phyloP scores from a whole-genome alignment of 2,888 invertebrate genomes.

The Idaea aversata region DNA sequence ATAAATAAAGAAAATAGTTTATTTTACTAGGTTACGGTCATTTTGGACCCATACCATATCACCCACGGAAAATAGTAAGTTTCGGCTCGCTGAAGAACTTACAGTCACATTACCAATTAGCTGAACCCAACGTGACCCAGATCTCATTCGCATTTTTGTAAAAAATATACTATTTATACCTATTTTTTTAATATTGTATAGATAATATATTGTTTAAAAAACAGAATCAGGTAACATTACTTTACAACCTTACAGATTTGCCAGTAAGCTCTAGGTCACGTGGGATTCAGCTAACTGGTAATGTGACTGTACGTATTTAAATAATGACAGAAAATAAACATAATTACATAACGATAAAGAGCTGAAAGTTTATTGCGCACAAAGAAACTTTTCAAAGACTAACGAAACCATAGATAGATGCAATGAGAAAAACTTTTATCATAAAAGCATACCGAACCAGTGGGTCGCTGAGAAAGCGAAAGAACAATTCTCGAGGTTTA shows the following conservation, averaged over 20 bases:
- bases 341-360: conserved; percentile 22
- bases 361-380: conserved; percentile 41
- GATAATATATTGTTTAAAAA: too few relatives aligned
- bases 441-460: conserved; percentile 71
- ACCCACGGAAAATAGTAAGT: background rate
- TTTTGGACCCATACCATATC: background rate
- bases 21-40: background rate
- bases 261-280: too few relatives aligned
- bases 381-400: conserved; percentile 46
- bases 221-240: too few relatives aligned
- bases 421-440: conserved; percentile 73
- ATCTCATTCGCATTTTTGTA: too few relatives aligned
- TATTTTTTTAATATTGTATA: too few relatives aligned
- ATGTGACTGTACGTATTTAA: too few relatives aligned
- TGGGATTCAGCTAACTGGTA: too few relatives aligned
- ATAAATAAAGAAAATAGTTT: background rate
- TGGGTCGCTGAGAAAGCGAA: conserved; percentile 63
- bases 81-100: background rate
- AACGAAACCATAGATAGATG: conserved; percentile 52
- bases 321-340: conserved; percentile 7
- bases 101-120: too few relatives aligned
- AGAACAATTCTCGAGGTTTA: conserved; percentile 67
- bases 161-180: too few relatives aligned
- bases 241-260: too few relatives aligned
- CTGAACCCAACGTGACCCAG: too few relatives aligned